Base-by-base conservation (phyloP, 2,888 invertebrate genomes). In the Notodonta dromedarius region DNA sequence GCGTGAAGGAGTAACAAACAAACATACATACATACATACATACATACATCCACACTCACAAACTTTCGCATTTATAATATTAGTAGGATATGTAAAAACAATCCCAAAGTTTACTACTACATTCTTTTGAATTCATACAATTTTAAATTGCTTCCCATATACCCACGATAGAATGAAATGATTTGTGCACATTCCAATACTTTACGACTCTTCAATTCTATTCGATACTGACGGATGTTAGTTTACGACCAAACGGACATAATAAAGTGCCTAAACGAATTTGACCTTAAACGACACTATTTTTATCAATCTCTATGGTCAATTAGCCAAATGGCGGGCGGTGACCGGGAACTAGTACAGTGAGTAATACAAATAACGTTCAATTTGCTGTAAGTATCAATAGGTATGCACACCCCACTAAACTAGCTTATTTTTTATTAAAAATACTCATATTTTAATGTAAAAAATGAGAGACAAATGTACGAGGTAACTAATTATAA, bases 251-350 rank as follows among this genome's bases (percentile, higher is more conserved):
- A 35, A 60, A 63, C 56, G 53, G 40, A 59, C 66, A 63, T 66
- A 57, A 56, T 54, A 63, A 76, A 67, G 58, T 58, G 62, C 57
- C 58, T 60, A 60, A 73, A 68, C 63, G 46, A 63, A 46, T 69
- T 66, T 75, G 72, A 73, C 75, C 70, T 42, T 8, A 63, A 67
- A 63, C 61, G 67, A 63, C 58, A 68, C 42, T 64, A 64, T 67
- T 68, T 65, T 69, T 68, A 61, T 61, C 35, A 72, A 72, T 68
- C 66, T 67, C 63, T 67, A 65, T 67, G 52, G 61, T 53, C 55
- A 65, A 32, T 66, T 74, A 61, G 76, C 63, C 58, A 69, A 73
- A 74, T 71, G 54, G 67, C 50, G 74, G 69, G 24, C 74, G 59
- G 53, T 51, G 64, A 32, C 66, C 74, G 67, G 62, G 51, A 66